Percentiles rank a stretch among this genome's conserved stretches.
Evolutionary conservation across 2,888 invertebrate species (phyloP).

Genomic region (Yponomeuta cagnagella): DNA sequence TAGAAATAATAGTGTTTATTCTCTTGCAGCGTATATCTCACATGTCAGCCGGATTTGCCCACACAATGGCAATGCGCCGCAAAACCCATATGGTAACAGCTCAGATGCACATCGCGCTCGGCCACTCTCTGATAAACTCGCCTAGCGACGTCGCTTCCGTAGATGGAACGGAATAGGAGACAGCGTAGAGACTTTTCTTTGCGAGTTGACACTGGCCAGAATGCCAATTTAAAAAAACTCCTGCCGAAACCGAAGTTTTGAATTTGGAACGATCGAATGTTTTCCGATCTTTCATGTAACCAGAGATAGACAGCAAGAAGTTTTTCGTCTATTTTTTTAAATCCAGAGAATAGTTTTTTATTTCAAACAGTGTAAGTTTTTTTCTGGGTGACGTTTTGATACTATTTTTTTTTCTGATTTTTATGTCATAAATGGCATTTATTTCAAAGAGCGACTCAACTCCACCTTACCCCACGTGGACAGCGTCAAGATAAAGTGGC

Average conservation of each 20-base stretch:
- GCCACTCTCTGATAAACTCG: conserved; percentile 5
- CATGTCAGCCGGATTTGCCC: neutral
- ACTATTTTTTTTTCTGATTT: neutral
- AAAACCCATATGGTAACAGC: conserved; percentile 8
- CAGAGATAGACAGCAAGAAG: too few relatives aligned
- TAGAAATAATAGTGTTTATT: too few relatives aligned
- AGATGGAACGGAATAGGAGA: conserved; percentile 6
- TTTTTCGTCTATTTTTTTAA: too few relatives aligned
- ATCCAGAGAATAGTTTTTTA: too few relatives aligned
- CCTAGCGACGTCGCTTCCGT: conserved; percentile 14
- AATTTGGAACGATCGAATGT: neutral
- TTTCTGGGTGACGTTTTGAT: too few relatives aligned
- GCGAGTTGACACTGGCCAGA: neutral
- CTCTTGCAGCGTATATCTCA: neutral
- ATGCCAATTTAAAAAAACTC: too few relatives aligned
- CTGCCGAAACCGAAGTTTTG: neutral
- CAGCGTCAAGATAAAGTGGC: conserved; percentile 17
- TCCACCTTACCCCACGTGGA: conserved; percentile 6
- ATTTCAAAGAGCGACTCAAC: conserved; percentile 8
- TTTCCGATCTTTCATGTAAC: too few relatives aligned
- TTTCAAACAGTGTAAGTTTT: too few relatives aligned
- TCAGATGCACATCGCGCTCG: conserved; percentile 8
- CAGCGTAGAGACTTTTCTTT: neutral
- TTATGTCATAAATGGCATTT: neutral
- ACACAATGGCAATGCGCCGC: conserved; percentile 6